These are phyloP conservation scores for Microctonus hyperodae DNA, from an alignment of 2,888 invertebrate genomes.

Conservation along the genomic window DNA sequence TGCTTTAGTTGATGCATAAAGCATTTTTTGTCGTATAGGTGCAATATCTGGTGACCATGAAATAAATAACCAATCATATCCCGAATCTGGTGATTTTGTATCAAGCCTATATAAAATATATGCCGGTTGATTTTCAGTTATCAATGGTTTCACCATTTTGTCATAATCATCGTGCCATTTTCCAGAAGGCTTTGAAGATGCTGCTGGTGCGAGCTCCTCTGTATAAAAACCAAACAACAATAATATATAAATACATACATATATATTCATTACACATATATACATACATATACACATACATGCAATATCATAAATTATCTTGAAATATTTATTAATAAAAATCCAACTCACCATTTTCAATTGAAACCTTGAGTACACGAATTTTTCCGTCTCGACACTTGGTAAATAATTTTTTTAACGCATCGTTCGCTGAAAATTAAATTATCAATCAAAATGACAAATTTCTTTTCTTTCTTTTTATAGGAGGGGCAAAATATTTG, in stretches of 20 bases:
- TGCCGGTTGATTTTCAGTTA: slow-evolving; percentile 85
- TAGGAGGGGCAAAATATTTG: slow-evolving; percentile 36
- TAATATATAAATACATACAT: too few relatives aligned
- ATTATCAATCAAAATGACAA: slow-evolving; percentile 27
- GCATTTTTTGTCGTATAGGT: slow-evolving; percentile 93
- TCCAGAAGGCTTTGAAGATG: slow-evolving; percentile 72
- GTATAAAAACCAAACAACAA: too few relatives aligned
- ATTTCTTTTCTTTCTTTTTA: not conserved
- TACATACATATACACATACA: not conserved
- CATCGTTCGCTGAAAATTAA: slow-evolving; percentile 77
- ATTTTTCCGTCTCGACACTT: slow-evolving; percentile 84
- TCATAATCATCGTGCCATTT: slow-evolving; percentile 90
- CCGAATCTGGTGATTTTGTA: slow-evolving; percentile 75
- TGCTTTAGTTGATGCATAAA: slow-evolving; percentile 97
- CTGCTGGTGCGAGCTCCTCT: slow-evolving; percentile 80
- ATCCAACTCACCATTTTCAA: slow-evolving; percentile 79
- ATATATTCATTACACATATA: not conserved
- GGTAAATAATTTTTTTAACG: slow-evolving; percentile 80
- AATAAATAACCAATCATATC: slow-evolving; percentile 91
- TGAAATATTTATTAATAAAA: slow-evolving; percentile 8
- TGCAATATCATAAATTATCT: not conserved
- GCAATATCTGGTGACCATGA: slow-evolving; percentile 96
- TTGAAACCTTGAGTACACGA: slow-evolving; percentile 82
- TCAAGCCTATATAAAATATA: slow-evolving; percentile 85
- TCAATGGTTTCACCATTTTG: slow-evolving; percentile 73